Evolutionary conservation across 2,888 invertebrate species (phyloP).

Genomic region (Ferdinandea cuprea): DNA sequence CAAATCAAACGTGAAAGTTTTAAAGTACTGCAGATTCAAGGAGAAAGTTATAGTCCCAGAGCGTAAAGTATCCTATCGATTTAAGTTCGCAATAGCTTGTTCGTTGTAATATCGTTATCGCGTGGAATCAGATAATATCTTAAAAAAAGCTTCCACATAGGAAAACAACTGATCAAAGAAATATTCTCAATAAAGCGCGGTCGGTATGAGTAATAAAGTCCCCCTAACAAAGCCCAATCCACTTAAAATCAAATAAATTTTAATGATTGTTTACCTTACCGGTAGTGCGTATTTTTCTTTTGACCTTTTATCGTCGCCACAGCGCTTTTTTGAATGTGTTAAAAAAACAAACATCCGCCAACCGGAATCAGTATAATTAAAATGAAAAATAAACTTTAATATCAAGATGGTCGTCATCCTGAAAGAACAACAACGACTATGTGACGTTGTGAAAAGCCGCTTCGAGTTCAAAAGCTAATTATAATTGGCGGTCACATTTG

Average conservation of each 20-base stretch:
- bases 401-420: slow-evolving; percentile 3
- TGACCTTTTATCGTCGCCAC: slow-evolving; percentile 8
- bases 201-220: slow-evolving; percentile 1
- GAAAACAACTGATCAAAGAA: slow-evolving; percentile 16
- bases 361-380: slow-evolving; percentile 35
- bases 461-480: slow-evolving; percentile 35
- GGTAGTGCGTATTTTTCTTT: slow-evolving; percentile 8
- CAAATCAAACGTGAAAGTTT: slow-evolving; percentile 11
- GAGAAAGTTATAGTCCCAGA: slow-evolving; percentile 17
- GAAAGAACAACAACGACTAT: slow-evolving; percentile 18
- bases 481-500: slow-evolving; percentile 38
- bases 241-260: slow-evolving; percentile 58
- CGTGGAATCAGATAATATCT: background rate
- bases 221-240: background rate
- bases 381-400: slow-evolving; percentile 11
- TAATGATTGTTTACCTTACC: slow-evolving; percentile 54
- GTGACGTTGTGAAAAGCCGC: no score
- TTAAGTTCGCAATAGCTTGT: background rate
- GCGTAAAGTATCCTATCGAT: background rate
- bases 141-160: background rate
- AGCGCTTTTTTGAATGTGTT: background rate
- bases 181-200: background rate
- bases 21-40: slow-evolving; percentile 1
- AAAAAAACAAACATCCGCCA: slow-evolving; percentile 16
- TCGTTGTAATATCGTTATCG: background rate